Evolutionary conservation across 1,140 invertebrate species (phyloP).

Genomic region (Tetramorium parvispinum): DNA sequence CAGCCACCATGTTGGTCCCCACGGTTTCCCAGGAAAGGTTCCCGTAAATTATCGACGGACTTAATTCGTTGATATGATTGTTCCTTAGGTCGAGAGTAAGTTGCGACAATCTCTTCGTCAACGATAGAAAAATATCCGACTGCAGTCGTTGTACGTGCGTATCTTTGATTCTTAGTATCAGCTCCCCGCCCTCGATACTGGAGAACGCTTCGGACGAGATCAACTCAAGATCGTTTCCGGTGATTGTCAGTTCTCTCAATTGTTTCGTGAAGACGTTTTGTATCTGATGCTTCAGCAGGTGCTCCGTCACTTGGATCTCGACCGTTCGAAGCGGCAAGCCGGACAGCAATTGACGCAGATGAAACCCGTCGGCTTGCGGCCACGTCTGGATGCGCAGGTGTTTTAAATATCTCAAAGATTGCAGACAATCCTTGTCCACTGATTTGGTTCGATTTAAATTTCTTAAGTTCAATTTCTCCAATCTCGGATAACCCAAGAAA

Average conservation of each 20-base stretch:
- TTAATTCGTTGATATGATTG: slow-evolving; percentile 92
- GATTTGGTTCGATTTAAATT: slow-evolving; percentile 82
- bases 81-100: slow-evolving; percentile 93
- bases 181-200: slow-evolving; percentile 88
- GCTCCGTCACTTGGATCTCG: slow-evolving; percentile 90
- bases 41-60: slow-evolving; percentile 93
- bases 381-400: slow-evolving; percentile 89
- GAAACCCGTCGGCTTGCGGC: slow-evolving; percentile 88
- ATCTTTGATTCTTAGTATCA: slow-evolving; percentile 91
- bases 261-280: slow-evolving; percentile 91
- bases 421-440: slow-evolving; percentile 89
- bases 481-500: slow-evolving; percentile 83
- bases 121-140: slow-evolving; percentile 90
- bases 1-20: slow-evolving; percentile 92
- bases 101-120: slow-evolving; percentile 91
- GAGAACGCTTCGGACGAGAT: slow-evolving; percentile 91
- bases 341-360: slow-evolving; percentile 87
- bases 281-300: slow-evolving; percentile 89
- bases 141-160: slow-evolving; percentile 92
- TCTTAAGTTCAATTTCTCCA: slow-evolving; percentile 84
- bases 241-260: slow-evolving; percentile 92
- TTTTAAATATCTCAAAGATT: slow-evolving; percentile 87
- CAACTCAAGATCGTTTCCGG: slow-evolving; percentile 89
- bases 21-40: slow-evolving; percentile 94
- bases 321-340: slow-evolving; percentile 88